These are phyloP conservation scores for Rhamnusium bicolor DNA, from an alignment of 2,888 invertebrate species.

Conservation along the genomic window DNA sequence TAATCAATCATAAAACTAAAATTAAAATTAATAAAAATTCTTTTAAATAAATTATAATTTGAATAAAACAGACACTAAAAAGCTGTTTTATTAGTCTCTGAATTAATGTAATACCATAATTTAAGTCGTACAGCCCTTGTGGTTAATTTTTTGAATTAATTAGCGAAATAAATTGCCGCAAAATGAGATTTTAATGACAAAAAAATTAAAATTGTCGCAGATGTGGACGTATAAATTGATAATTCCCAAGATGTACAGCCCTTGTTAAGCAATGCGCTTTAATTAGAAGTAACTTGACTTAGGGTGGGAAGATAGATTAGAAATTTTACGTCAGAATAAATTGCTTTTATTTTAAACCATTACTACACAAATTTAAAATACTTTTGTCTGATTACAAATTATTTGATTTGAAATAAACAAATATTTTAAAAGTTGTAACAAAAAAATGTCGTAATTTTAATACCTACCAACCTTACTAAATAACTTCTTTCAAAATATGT, in stretches of 20 bases:
- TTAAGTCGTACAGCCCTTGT: slow-evolving; percentile 55
- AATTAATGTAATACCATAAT: slow-evolving; percentile 51
- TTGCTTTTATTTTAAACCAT: slow-evolving; percentile 34
- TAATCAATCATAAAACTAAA: neutral
- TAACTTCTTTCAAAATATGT: too few relatives aligned
- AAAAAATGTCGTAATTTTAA: too few relatives aligned
- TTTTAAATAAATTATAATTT: neutral
- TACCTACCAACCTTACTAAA: too few relatives aligned
- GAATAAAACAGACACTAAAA: slow-evolving; percentile 15
- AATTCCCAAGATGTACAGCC: slow-evolving; percentile 69
- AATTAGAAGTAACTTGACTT: slow-evolving; percentile 62
- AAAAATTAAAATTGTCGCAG: slow-evolving; percentile 71
- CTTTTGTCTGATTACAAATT: neutral
- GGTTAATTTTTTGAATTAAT: slow-evolving; percentile 70
- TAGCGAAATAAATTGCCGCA: slow-evolving; percentile 67
- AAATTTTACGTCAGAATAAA: slow-evolving; percentile 52
- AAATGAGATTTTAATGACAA: slow-evolving; percentile 70
- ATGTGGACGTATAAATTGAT: slow-evolving; percentile 69
- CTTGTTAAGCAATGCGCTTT: slow-evolving; percentile 66
- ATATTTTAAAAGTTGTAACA: neutral
- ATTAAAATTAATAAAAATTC: neutral
- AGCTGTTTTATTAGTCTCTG: slow-evolving; percentile 35
- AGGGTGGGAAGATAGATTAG: slow-evolving; percentile 67
- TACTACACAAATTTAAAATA: neutral
- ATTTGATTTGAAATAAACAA: neutral